Evolutionary conservation across 2,113 vertebrate species (phyloP), one percentile per base, ranked within the genome.

Genomic region (Syrmaticus mikado): DNA sequence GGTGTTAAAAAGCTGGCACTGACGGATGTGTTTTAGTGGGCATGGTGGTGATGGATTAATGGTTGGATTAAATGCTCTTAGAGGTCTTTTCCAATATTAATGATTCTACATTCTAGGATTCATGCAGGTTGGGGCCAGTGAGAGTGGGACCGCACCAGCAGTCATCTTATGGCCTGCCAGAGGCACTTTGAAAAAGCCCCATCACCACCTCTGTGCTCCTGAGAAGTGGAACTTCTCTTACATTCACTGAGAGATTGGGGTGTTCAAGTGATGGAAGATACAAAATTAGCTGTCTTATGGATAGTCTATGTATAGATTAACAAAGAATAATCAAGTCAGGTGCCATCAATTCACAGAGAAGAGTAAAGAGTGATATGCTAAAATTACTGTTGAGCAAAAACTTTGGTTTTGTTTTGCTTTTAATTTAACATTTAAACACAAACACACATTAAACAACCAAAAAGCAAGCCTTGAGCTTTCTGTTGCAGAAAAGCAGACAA

Each of bases 141-240:
- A 16, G n/a, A 17, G n/a, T 0, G 0, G 66, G 87, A n/a, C 24
- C 4, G 11, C 11, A 5, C 6, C 0, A 0, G 36, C 25, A 43
- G 1, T 18, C 1, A 2, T 27, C 25, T 20, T 20, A 53, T 6
- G 21, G 57, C 22, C 32, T 45, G 8, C 21, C 36, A 41, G 7
- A 48, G n/a, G 10, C 34, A 71, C 10, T 36, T 45, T 2, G 0
- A 0, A 5, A 36, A 30, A 73, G 27, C 36, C 34, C 25, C 34
- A 11, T 46, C 24, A 40, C 38, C 25, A 13, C 32, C 60, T 84
- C 57, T 60, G 76, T 15, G 7, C 14, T 41, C 11, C 18, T 24
- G 13, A 0, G 2, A 66, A 12, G 21, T 45, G 66, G 36, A 19
- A 38, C 28, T 87, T 76, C 41, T 82, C n/a, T 40, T 41, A 45